Conservation (phyloP, 2,113 vertebrate species). For the Micromys minutus region DNA sequence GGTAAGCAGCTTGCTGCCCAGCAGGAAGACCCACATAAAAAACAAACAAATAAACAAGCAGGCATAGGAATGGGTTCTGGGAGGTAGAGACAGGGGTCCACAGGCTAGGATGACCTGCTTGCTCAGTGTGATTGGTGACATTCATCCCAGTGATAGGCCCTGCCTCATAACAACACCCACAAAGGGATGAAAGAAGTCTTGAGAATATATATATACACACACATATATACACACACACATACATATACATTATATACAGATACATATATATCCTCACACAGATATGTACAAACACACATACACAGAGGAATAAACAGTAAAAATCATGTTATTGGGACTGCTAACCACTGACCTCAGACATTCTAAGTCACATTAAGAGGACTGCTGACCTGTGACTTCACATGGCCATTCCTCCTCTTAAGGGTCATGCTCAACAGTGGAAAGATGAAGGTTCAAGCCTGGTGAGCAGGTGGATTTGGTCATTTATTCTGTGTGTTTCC, state of each 20-base stretch:
- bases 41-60: background rate
- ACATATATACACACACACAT: too few species aligned
- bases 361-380: background rate
- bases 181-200: too few species aligned
- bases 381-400: slow-evolving; percentile 2
- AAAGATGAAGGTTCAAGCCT: slow-evolving; percentile 8
- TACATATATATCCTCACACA: background rate
- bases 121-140: too few species aligned
- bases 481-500: slow-evolving; percentile 39
- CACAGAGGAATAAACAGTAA: background rate
- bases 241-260: background rate
- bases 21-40: background rate
- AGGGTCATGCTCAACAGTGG: background rate
- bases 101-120: too few species aligned
- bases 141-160: background rate
- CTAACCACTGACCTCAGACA: slow-evolving; percentile 38
- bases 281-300: background rate
- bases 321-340: background rate
- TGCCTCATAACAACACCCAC: background rate
- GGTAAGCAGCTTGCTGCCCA: background rate
- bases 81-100: background rate
- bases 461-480: background rate
- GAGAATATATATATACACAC: too few species aligned
- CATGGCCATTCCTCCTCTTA: slow-evolving; percentile 36
- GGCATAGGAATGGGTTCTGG: background rate